A percentile compares a stretch with the other conserved stretches of the same genome.
phyloP scores from a whole-genome alignment of 2,888 invertebrate species.

The Apotomis turbidana region DNA sequence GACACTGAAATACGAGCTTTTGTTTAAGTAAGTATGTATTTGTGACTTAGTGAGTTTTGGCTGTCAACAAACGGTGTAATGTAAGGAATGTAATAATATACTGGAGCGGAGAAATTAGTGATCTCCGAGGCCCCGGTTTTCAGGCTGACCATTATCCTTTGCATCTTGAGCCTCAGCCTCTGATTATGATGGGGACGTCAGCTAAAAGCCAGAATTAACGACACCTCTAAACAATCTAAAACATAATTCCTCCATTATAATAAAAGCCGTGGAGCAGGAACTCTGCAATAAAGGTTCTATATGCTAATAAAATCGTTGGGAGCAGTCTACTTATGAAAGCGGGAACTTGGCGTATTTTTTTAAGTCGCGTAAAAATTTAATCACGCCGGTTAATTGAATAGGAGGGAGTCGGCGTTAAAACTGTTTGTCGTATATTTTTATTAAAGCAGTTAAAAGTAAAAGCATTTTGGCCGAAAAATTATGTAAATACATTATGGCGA shows the following conservation, averaged over 20 bases:
- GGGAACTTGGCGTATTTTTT: constrained; percentile 59
- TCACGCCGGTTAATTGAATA: constrained; percentile 64
- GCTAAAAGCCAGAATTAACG: constrained; percentile 48
- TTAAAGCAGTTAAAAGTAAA: constrained; percentile 43
- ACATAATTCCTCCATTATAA: constrained; percentile 70
- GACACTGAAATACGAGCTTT: too few species aligned
- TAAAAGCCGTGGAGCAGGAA: constrained; percentile 62
- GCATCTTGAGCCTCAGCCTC: neutral
- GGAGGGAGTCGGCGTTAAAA: constrained; percentile 46
- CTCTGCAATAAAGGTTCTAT: constrained; percentile 56
- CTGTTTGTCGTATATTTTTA: constrained; percentile 56
- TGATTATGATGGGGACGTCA: constrained; percentile 44
- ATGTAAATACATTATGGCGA: constrained; percentile 36
- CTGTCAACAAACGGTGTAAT: too few species aligned
- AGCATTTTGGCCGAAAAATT: constrained; percentile 38
- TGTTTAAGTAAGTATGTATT: too few species aligned
- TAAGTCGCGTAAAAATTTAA: constrained; percentile 69
- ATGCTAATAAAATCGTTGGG: constrained; percentile 58
- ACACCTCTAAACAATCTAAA: constrained; percentile 58
- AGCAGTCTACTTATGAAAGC: constrained; percentile 46
- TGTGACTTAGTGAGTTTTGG: too few species aligned
- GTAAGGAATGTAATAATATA: too few species aligned
- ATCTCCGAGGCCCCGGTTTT: neutral
- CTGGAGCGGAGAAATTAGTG: too few species aligned
- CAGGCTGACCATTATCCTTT: neutral